Base-by-base conservation (phyloP, 2,888 invertebrate species). In the Taenaris catops region DNA sequence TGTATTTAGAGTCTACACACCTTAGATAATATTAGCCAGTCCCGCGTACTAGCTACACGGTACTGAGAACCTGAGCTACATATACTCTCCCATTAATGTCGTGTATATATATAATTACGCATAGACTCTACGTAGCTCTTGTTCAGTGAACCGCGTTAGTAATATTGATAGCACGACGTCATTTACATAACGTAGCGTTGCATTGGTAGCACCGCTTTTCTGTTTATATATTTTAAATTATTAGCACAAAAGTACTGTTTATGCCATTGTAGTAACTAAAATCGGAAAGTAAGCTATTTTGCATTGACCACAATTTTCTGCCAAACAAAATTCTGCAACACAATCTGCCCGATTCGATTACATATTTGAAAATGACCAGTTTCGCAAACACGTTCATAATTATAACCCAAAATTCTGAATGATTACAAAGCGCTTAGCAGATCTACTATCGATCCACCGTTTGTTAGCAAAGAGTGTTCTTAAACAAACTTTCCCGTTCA, bases 231-330 rank as follows among this genome's bases (percentile, higher is more conserved):
- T 14, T 14, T 4, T 4, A 14, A 14, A 3, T 14, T 14, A 14
- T 14, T 4, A 14, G 3, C 14, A 14, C 4, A 4, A 14, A 3
- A 14, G 2, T 38, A 35, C 18, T 51, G 65, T 74, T 71, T 64
- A 76, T 71, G 49, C 63, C 62, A 38, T 58, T 76, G 66, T 70
- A 74, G 73, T 73, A 57, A 63, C 52, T 49, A 34, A 28, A 45
- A 46, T 55, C 63, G 66, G 68, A 63, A 65, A 64, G 51, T 58
- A 52, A 59, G 64, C 62, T 60, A 71, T 63, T 70, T 58, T 51
- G 47, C 48, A 55, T 54, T 42, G 49, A 51, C 45, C 38, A 56
- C 63, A 56, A 65, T 65, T 68, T 63, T 56, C 62, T 56, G 52
- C 54, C 55, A 55, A 68, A 70, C 53, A 54, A 58, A 64, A 45